Conservation (phyloP, 2,797 vertebrate genomes). For the Anguilla marmorata region DNA sequence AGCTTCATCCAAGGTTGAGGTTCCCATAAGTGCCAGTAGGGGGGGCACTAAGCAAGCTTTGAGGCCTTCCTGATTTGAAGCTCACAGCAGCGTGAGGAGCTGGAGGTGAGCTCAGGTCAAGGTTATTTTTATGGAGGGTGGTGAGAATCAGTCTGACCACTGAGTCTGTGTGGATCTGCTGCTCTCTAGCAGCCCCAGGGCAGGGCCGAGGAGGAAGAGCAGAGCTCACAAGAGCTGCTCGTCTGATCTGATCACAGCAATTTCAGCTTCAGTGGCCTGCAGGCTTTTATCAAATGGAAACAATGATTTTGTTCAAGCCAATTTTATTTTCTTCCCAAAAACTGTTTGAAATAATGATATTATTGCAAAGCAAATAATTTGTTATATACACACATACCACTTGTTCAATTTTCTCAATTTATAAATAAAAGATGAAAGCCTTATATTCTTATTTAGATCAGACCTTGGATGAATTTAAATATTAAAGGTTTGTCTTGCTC, state of each 20-base stretch:
- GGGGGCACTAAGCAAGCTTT: background rate
- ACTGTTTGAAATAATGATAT: background rate
- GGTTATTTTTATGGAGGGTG: background rate
- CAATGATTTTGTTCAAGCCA: background rate
- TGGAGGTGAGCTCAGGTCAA: background rate
- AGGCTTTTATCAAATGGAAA: background rate
- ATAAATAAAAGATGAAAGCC: background rate
- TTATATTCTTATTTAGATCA: background rate
- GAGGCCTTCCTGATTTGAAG: background rate
- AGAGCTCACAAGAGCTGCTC: background rate
- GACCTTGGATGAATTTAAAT: background rate
- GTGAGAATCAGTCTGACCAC: background rate
- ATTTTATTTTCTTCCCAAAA: background rate
- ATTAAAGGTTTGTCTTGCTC: background rate
- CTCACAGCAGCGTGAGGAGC: background rate
- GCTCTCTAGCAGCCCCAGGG: background rate
- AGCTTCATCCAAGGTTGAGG: background rate
- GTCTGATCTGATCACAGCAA: background rate
- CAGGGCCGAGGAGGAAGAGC: background rate
- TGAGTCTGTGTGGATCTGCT: background rate
- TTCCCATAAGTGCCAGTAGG: slow-evolving; percentile 11
- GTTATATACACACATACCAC: background rate
- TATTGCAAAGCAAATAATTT: background rate
- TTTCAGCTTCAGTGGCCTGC: background rate
- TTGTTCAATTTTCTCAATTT: background rate